Evolutionary conservation across 2,113 vertebrate genomes (phyloP).

Genomic region (Sphyrna mokarran): DNA sequence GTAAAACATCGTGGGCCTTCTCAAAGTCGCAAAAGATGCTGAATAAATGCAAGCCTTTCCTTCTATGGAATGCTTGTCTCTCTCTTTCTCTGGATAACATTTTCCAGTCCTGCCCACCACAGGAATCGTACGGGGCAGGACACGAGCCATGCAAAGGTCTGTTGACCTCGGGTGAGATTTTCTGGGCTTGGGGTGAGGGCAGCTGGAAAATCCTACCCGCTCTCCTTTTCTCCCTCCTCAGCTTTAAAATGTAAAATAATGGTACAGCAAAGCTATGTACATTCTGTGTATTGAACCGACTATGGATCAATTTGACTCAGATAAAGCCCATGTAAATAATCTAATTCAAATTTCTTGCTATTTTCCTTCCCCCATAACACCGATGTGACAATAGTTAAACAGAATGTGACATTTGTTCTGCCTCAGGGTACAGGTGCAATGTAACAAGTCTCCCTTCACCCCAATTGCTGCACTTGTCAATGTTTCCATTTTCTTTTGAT

Average conservation of each 20-base stretch:
- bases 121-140: too few species aligned
- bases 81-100: too few species aligned
- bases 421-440: neutral
- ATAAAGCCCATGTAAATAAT: neutral
- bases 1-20: neutral
- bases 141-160: too few species aligned
- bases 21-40: neutral
- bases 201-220: too few species aligned
- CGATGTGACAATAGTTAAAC: neutral
- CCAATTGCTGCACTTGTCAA: neutral
- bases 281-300: neutral
- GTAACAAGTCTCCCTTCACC: neutral
- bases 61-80: neutral
- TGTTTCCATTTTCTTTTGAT: neutral
- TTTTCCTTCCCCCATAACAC: neutral
- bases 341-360: neutral
- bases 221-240: neutral
- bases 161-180: too few species aligned
- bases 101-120: too few species aligned
- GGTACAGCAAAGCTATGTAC: neutral
- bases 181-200: too few species aligned
- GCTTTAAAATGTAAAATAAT: neutral
- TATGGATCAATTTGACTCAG: neutral
- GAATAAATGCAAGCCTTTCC: neutral
- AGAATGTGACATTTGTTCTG: neutral